A percentile compares a stretch with the other conserved stretches of the same genome.
Conservation (phyloP, 2,888 invertebrate genomes). For the Eristalis arbustorum region DNA sequence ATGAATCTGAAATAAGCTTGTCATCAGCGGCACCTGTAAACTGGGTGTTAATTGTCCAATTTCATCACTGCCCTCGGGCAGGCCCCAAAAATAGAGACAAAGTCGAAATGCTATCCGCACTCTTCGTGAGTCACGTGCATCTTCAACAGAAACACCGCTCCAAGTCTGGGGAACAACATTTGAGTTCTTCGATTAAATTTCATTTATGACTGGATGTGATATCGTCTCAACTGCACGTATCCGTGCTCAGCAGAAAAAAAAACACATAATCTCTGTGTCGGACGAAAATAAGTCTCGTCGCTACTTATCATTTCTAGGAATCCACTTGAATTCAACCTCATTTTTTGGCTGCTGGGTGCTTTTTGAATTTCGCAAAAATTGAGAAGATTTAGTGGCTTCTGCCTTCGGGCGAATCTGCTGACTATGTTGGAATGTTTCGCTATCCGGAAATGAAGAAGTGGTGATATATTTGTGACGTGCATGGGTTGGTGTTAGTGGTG, state of each 20-base stretch:
- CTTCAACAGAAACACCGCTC: background rate
- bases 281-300: slow-evolving; percentile 2
- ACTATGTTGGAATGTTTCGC: background rate
- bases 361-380: slow-evolving; percentile 12
- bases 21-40: background rate
- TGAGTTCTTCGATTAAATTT: background rate
- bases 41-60: slow-evolving; percentile 12
- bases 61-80: background rate
- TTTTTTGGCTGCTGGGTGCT: background rate
- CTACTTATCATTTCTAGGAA: slow-evolving; percentile 11
- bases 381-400: background rate
- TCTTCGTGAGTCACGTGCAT: slow-evolving; percentile 8
- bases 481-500: too few species aligned
- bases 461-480: background rate
- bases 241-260: background rate
- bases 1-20: background rate
- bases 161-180: background rate
- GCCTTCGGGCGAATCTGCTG: background rate
- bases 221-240: slow-evolving; percentile 12
- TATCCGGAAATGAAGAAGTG: background rate
- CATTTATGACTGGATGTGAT: background rate
- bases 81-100: background rate
- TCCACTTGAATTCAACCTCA: background rate
- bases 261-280: background rate
- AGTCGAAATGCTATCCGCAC: background rate